Evolutionary conservation across 1,140 invertebrate genomes (phyloP), one percentile per base, ranked within the genome.

Genomic region (Apis florea): DNA sequence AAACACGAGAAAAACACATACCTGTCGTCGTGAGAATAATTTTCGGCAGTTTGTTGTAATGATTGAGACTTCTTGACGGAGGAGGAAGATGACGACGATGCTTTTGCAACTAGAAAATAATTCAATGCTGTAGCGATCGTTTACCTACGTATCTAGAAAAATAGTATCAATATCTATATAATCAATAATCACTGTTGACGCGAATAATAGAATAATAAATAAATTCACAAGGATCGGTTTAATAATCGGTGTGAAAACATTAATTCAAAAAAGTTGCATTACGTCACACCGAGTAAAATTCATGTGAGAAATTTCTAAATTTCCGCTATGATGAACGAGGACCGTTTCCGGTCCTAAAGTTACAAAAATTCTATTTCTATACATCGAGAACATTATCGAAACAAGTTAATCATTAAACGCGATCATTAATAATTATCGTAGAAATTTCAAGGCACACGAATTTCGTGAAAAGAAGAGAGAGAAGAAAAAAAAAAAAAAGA

Each of bases 11-110:
- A 79, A 40, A 40, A 40, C 5, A 40, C 49, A 61, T 90, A 94
- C 94, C 93, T 94, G 70, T 93, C 93, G 49, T 94, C 93, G 69
- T 83, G 88, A 1, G 89, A 85, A 79, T 92, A 91, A 89, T 87
- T 92, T 51, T 94, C 93, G 67, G 88, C 83, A 84, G 93, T 93
- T 88, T 94, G 94, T 82, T 94, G 93, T 83, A 93, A 90, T 40
- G 93, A 94, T 70, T 94, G 93, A 53, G 93, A 94, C 76, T 94
- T 94, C 80, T 93, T 94, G 24, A 94, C 91, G 51, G 90, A 88
- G 59, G 79, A 92, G 24, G 90, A n/a, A n/a, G n/a, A n/a, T n/a
- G n/a, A 86, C 17, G 92, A 79, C n/a, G 90, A 76, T 51, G 93
- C 86, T 88, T 94, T 94, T 21, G 92, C 89, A 90, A 94, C 94